phyloP scores from a whole-genome alignment of 2,888 invertebrate genomes.

The Caenorhabditis sinica region DNA sequence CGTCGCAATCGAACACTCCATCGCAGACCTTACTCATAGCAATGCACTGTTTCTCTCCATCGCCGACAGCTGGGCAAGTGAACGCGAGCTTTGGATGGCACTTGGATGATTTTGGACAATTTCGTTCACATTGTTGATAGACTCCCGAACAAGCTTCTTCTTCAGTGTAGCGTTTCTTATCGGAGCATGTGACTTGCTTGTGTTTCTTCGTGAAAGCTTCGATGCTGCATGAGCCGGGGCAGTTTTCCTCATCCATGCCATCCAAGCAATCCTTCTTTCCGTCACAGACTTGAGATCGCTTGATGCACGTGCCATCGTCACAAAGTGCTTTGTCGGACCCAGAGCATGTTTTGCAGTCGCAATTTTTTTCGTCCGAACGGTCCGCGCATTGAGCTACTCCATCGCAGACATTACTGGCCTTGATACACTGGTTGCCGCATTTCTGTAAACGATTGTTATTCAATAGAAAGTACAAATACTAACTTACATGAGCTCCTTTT shows the following conservation, averaged over 20 bases:
- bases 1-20: slow-evolving; percentile 73
- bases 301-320: slow-evolving; percentile 75
- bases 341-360: slow-evolving; percentile 78
- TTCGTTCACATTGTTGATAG: slow-evolving; percentile 56
- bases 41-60: slow-evolving; percentile 67
- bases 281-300: slow-evolving; percentile 75
- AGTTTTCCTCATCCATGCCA: slow-evolving; percentile 77
- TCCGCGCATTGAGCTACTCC: slow-evolving; percentile 77
- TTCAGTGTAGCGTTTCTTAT: slow-evolving; percentile 65
- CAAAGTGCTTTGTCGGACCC: slow-evolving; percentile 74
- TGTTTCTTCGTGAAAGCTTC: slow-evolving; percentile 23
- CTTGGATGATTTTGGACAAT: slow-evolving; percentile 58
- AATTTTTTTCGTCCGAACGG: slow-evolving; percentile 75
- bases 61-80: slow-evolving; percentile 61
- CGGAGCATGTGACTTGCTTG: slow-evolving; percentile 56
- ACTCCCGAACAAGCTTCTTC: slow-evolving; percentile 76
- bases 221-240: slow-evolving; percentile 77
- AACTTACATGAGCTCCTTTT: slow-evolving; percentile 67
- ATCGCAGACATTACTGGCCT: slow-evolving; percentile 74
- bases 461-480: neutral
- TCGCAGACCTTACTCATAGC: slow-evolving; percentile 74
- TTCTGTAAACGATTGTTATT: slow-evolving; percentile 57
- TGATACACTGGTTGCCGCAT: slow-evolving; percentile 75
- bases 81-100: slow-evolving; percentile 74
- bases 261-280: slow-evolving; percentile 76